Evolutionary conservation across 2,113 vertebrate species (phyloP).

Genomic region (Drymodes brunneopygia): DNA sequence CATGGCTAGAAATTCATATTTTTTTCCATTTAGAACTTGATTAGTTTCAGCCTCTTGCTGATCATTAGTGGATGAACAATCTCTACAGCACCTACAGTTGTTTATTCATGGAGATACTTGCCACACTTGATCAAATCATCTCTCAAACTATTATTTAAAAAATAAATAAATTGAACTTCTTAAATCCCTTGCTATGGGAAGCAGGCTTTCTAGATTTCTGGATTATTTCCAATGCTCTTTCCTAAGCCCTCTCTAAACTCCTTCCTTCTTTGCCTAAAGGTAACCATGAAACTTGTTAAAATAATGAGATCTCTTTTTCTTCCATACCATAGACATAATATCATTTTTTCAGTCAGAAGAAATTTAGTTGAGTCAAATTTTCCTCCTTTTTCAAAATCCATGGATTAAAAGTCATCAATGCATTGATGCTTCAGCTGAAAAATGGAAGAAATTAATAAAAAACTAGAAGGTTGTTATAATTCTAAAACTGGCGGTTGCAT

Average conservation of each 20-base stretch:
- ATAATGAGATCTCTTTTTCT: not conserved
- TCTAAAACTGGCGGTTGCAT: not conserved
- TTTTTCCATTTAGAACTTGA: not conserved
- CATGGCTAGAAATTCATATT: not conserved
- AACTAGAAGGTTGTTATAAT: not conserved
- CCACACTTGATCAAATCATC: not conserved
- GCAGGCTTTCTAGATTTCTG: not conserved
- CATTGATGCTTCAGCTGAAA: not conserved
- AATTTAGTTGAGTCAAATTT: not conserved
- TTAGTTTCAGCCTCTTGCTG: not conserved
- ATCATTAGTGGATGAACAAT: not conserved
- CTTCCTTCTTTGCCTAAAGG: not conserved
- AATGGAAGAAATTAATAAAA: not conserved
- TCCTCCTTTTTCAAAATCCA: not conserved
- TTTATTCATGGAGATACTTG: not conserved
- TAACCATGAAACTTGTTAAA: not conserved
- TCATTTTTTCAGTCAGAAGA: not conserved
- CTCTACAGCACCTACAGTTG: not conserved
- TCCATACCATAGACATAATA: not conserved
- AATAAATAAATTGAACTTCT: not conserved
- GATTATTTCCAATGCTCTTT: not conserved
- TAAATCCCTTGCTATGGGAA: not conserved
- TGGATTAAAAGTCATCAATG: not conserved
- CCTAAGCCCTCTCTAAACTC: not conserved
- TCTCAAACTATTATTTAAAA: not conserved